Conservation (phyloP, 1,140 invertebrate species). For the Wiebesia pumilae region DNA sequence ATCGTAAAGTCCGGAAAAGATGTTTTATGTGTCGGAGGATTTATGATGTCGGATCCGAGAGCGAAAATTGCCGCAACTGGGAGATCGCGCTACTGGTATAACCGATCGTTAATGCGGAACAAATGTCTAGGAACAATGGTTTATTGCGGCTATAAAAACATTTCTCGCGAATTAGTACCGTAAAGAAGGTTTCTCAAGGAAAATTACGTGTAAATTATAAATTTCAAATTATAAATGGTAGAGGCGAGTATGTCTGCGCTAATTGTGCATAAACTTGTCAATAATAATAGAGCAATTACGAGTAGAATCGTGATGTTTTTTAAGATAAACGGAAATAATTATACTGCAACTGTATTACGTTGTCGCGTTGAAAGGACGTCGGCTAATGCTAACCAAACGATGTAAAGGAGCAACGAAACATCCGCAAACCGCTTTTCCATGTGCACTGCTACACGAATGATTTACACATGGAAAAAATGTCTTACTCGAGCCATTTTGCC, state of each 20-base stretch:
- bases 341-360: background rate
- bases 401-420: background rate
- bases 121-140: slow-evolving; percentile 45
- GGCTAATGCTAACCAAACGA: background rate
- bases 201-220: slow-evolving; percentile 42
- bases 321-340: background rate
- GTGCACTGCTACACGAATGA: background rate
- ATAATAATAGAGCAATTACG: slow-evolving; percentile 38
- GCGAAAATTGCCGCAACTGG: slow-evolving; percentile 43
- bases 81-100: slow-evolving; percentile 46
- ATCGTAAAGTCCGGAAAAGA: slow-evolving; percentile 46
- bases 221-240: slow-evolving; percentile 46
- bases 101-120: slow-evolving; percentile 47
- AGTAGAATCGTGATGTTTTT: background rate
- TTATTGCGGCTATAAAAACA: slow-evolving; percentile 48
- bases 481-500: background rate
- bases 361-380: background rate
- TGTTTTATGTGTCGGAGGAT: slow-evolving; percentile 47
- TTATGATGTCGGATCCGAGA: slow-evolving; percentile 39
- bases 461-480: background rate
- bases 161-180: slow-evolving; percentile 44
- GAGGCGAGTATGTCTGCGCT: slow-evolving; percentile 6
- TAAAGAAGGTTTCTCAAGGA: slow-evolving; percentile 32
- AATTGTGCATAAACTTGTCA: slow-evolving; percentile 38
- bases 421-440: background rate